Evolutionary conservation across 2,113 vertebrate genomes (phyloP).

Genomic region (Vulpes vulpes): DNA sequence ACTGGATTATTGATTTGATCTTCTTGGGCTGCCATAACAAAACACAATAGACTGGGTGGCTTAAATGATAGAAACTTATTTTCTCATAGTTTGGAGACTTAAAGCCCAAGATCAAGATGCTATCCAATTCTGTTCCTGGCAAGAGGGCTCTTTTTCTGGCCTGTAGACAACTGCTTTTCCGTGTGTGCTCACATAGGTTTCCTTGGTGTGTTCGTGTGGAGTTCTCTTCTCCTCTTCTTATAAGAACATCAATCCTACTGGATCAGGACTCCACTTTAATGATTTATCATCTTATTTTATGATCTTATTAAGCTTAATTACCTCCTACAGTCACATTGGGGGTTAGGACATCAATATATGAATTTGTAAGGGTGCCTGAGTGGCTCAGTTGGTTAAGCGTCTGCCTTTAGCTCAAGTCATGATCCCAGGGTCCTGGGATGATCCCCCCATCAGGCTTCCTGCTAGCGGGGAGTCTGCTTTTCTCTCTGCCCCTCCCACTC

Average conservation of each 20-base stretch:
- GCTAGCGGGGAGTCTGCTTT: no score
- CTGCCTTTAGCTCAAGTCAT: no score
- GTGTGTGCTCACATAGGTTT: neutral
- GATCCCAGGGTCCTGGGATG: no score
- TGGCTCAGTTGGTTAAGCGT: no score
- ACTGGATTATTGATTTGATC: neutral
- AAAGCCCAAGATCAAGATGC: neutral
- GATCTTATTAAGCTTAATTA: neutral
- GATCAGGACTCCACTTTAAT: neutral
- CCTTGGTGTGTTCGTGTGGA: neutral
- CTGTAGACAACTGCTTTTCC: neutral
- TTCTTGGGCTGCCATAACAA: neutral
- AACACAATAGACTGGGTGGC: neutral
- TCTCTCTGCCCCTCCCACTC: no score
- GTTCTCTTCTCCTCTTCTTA: neutral
- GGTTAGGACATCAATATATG: neutral
- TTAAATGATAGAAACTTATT: constrained; percentile 41
- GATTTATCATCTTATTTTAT: neutral
- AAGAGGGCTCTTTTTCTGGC: neutral
- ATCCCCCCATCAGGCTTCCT: no score
- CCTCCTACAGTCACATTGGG: neutral
- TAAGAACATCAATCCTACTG: neutral
- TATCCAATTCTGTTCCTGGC: neutral
- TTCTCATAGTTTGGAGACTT: neutral
- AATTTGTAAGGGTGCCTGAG: neutral